A percentile compares a stretch with the other conserved stretches of the same genome.
These are phyloP conservation scores for Xanthorhoe spadicearia DNA, from an alignment of 2,888 invertebrate genomes.

Conservation along the genomic window DNA sequence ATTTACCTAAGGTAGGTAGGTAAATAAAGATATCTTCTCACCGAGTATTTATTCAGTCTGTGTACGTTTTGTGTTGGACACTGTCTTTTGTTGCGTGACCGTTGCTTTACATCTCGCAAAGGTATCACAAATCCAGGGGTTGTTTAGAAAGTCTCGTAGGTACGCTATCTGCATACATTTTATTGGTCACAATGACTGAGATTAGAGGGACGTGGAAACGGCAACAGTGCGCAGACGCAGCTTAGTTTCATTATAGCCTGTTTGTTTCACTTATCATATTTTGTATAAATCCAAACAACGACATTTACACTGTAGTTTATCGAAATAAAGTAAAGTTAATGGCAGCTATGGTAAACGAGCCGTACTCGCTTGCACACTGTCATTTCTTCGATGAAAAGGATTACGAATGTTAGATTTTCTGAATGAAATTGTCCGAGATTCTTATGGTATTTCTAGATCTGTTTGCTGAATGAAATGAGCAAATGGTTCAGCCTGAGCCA, in stretches of 20 bases:
- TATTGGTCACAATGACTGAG: constrained; percentile 56
- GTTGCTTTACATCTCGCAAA: constrained; percentile 7
- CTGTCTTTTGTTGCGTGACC: neutral
- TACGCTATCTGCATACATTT: constrained; percentile 50
- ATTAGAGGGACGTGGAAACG: constrained; percentile 56
- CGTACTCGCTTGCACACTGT: neutral
- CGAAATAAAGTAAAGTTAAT: neutral
- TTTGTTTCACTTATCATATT: neutral
- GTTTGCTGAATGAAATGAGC: neutral
- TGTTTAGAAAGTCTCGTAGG: constrained; percentile 47
- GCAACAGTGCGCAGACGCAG: constrained; percentile 46
- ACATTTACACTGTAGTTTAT: neutral
- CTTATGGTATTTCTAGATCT: too few relatives aligned
- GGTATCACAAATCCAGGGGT: constrained; percentile 41
- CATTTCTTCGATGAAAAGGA: neutral
- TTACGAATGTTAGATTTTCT: neutral
- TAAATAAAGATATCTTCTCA: too few relatives aligned
- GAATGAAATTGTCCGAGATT: neutral
- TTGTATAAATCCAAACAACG: neutral
- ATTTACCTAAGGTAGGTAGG: too few relatives aligned
- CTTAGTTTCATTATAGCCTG: constrained; percentile 13
- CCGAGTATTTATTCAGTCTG: neutral
- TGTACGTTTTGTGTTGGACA: constrained; percentile 6
- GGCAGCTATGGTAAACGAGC: too few relatives aligned
- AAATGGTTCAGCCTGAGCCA: constrained; percentile 1